Evolutionary conservation across 2,888 invertebrate genomes (phyloP), one percentile per base, ranked within the genome.

Genomic region (Pseudanteris insignis): DNA sequence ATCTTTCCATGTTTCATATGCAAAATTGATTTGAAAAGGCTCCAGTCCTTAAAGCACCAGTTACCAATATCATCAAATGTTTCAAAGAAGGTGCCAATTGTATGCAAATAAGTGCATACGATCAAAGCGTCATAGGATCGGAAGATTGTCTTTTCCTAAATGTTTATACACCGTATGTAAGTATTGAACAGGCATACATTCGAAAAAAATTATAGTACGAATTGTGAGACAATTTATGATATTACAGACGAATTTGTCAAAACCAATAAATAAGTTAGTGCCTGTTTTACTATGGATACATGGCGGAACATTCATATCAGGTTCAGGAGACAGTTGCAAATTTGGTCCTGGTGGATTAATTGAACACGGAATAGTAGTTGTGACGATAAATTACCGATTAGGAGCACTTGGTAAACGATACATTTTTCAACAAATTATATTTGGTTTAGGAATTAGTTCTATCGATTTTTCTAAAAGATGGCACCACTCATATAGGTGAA

Each of bases 351-450:
- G 70, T 57, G 67, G 67, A 43, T 48, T 74, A 13, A 34, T 73
- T 5, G 69, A 68, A 25, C 61, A 69, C 21, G 65, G 61, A 11
- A 65, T 74, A 0, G 53, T 73, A 2, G 24, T 70, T n/a, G 72
- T 72, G 6, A 44, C 66, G 1, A 28, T 72, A 2, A 71, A 70
- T 48, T 72, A 71, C 59, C 71, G 72, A 15, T 40, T 71, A 7
- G 70, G 70, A n/a, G 57, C 66, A 3, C 48, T 72, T 1, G 73
- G 72, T 72, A 18, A n/a, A n/a, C n/a, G n/a, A n/a, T n/a, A n/a
- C n/a, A n/a, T n/a, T n/a, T n/a, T n/a, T n/a, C n/a, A n/a, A n/a
- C n/a, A n/a, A n/a, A n/a, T n/a, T n/a, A n/a, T n/a, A n/a, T n/a
- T n/a, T n/a, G n/a, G n/a, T n/a, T n/a, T n/a, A n/a, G n/a, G n/a